Evolutionary conservation across 2,113 vertebrate species (phyloP).

Genomic region (Onychostruthus taczanowskii): DNA sequence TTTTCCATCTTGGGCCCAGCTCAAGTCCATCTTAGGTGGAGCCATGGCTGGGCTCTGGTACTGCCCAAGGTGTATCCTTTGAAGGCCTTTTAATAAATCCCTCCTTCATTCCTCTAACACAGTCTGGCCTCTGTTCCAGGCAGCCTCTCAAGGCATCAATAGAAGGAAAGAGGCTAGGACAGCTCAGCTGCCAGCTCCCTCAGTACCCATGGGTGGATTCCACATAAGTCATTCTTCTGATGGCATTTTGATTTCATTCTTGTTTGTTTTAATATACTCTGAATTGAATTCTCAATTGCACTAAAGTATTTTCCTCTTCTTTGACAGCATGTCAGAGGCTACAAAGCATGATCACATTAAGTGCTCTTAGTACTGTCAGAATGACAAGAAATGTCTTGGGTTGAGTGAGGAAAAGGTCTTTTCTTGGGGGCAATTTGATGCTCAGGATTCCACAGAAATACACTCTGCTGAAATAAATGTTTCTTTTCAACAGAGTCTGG

Average conservation of each 20-base stretch:
- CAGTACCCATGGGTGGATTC: not conserved
- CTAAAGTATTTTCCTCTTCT: not conserved
- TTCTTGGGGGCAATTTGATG: not conserved
- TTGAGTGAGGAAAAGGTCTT: not conserved
- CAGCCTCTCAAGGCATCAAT: not conserved
- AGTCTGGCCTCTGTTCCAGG: not conserved
- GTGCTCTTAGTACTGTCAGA: not conserved
- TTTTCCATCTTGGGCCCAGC: not conserved
- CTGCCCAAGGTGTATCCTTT: not conserved
- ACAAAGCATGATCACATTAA: not conserved
- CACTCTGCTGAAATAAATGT: conserved; percentile 28
- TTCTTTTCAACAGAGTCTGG: not conserved
- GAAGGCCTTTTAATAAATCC: not conserved
- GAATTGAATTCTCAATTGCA: not conserved
- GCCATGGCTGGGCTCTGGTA: not conserved
- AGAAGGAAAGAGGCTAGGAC: not conserved
- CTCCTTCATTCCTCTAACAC: not conserved
- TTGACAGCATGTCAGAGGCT: not conserved
- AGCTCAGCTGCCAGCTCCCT: not conserved
- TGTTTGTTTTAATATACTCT: conserved; percentile 22
- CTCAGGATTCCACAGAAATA: not conserved
- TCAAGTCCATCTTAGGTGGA: not conserved
- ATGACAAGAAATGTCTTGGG: not conserved
- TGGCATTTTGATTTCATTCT: not conserved
- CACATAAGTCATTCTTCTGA: not conserved